These are phyloP conservation scores for Nymphalis c-album DNA, from an alignment of 2,888 invertebrate species.

Conservation along the genomic window DNA sequence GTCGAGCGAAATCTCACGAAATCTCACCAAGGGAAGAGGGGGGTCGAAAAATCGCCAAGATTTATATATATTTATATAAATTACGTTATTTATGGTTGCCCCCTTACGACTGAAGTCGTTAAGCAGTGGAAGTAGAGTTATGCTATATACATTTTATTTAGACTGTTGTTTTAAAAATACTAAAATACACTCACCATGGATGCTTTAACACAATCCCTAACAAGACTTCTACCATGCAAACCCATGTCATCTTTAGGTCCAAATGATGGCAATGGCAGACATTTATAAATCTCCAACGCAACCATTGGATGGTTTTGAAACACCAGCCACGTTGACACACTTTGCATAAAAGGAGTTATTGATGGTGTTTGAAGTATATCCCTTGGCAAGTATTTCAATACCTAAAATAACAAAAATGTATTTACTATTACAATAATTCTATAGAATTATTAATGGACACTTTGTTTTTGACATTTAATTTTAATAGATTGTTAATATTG, in stretches of 20 bases:
- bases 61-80: too few species aligned
- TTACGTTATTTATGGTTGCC: too few species aligned
- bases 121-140: too few species aligned
- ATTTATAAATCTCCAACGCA: slow-evolving; percentile 77
- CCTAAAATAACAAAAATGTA: slow-evolving; percentile 48
- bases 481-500: too few species aligned
- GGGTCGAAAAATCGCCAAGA: too few species aligned
- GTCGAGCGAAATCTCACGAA: too few species aligned
- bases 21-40: too few species aligned
- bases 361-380: slow-evolving; percentile 59
- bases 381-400: slow-evolving; percentile 60
- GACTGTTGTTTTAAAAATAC: too few species aligned
- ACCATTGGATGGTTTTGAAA: slow-evolving; percentile 71
- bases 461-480: background rate
- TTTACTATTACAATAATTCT: too few species aligned
- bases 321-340: slow-evolving; percentile 77
- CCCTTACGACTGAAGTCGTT: too few species aligned
- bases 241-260: slow-evolving; percentile 78
- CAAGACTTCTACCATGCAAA: slow-evolving; percentile 78
- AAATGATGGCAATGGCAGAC: slow-evolving; percentile 69
- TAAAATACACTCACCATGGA: slow-evolving; percentile 60
- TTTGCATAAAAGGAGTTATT: slow-evolving; percentile 73
- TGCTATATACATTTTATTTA: too few species aligned
- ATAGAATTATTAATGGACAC: background rate
- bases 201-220: slow-evolving; percentile 82